Evolutionary conservation across 2,113 vertebrate species (phyloP).

Genomic region (rabbit (Oryctolagus cuniculus)): mOryCun1.1 NC_091435.1:32443001-32443500

Average conservation of each 20-base stretch:
- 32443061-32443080: constrained; percentile 13
- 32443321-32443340: background rate
- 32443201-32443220: background rate
- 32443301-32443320: too few relatives aligned
- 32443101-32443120: background rate
- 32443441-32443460: constrained; percentile 8
- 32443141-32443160: constrained; percentile 29
- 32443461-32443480: background rate
- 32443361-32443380: background rate
- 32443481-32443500: background rate
- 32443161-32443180: constrained; percentile 1
- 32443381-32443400: background rate
- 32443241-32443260: background rate
- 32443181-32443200: background rate
- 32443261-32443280: background rate
- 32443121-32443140: background rate
- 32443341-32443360: fast-evolving
- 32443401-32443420: background rate
- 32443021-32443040: background rate
- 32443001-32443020: background rate
- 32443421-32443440: background rate
- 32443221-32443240: background rate
- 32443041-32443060: background rate
- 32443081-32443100: background rate
- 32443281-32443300: background rate